These are phyloP conservation scores for Corythornis madagascariensis DNA, from an alignment of 2,113 vertebrate species.

Conservation along the genomic window DNA sequence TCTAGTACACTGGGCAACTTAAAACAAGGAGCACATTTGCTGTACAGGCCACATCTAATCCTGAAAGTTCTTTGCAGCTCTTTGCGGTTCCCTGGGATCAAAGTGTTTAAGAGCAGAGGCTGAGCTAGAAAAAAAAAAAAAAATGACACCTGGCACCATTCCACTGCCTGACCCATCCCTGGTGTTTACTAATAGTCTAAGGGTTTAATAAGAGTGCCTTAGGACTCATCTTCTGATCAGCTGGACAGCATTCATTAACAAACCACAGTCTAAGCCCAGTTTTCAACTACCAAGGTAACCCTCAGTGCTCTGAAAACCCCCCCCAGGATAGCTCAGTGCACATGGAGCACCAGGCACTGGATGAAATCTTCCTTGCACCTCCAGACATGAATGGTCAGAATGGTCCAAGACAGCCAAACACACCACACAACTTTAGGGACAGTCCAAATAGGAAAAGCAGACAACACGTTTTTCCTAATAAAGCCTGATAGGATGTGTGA, in stretches of 20 bases:
- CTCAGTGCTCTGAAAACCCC: background rate
- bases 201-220: background rate
- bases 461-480: slow-evolving; percentile 62
- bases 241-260: background rate
- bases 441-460: background rate
- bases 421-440: background rate
- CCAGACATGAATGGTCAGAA: background rate
- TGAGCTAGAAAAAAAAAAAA: background rate
- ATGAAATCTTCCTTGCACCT: background rate
- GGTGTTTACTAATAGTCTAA: background rate
- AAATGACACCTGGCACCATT: background rate
- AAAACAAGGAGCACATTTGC: background rate
- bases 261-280: rapidly evolving
- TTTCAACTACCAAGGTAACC: background rate
- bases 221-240: background rate
- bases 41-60: background rate
- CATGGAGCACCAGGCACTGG: background rate
- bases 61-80: background rate
- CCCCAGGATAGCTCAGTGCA: background rate
- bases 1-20: background rate
- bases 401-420: background rate
- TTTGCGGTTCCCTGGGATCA: background rate
- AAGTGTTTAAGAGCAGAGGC: background rate
- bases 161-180: background rate
- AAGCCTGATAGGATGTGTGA: slow-evolving; percentile 58